Conservation (phyloP, 2,888 invertebrate species). For the Callinectes sapidus region DNA sequence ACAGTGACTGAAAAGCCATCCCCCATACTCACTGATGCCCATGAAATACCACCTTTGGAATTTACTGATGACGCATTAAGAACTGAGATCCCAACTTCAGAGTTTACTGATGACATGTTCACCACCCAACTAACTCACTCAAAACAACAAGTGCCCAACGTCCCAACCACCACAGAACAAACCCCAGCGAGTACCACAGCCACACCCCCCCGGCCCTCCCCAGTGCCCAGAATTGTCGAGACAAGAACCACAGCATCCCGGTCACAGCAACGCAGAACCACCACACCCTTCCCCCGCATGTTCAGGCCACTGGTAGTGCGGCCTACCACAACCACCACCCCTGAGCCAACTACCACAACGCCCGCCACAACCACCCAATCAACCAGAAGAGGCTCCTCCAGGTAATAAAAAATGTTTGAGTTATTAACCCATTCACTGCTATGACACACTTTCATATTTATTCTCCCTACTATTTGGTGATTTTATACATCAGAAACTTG, state of each 20-base stretch:
- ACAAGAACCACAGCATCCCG: background rate
- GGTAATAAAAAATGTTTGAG: background rate
- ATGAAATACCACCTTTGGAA: no score
- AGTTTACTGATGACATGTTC: background rate
- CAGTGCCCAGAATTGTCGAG: slow-evolving; percentile 13
- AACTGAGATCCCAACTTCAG: background rate
- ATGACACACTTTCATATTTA: no score
- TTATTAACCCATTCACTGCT: background rate
- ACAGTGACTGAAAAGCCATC: no score
- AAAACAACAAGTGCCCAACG: background rate
- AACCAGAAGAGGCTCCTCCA: background rate
- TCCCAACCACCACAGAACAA: background rate
- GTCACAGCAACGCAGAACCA: slow-evolving; percentile 1
- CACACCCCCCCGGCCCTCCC: background rate
- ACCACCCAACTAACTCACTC: background rate
- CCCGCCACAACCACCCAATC: background rate
- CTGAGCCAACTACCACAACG: background rate
- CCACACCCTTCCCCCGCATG: background rate
- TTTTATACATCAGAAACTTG: no score
- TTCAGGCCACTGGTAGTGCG: background rate
- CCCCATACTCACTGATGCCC: no score
- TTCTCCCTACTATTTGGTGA: no score
- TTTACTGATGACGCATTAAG: background rate
- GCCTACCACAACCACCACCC: background rate
- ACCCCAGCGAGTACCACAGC: background rate